phyloP scores from a whole-genome alignment of 2,113 vertebrate species.

The Bambusicola thoracicus region DNA sequence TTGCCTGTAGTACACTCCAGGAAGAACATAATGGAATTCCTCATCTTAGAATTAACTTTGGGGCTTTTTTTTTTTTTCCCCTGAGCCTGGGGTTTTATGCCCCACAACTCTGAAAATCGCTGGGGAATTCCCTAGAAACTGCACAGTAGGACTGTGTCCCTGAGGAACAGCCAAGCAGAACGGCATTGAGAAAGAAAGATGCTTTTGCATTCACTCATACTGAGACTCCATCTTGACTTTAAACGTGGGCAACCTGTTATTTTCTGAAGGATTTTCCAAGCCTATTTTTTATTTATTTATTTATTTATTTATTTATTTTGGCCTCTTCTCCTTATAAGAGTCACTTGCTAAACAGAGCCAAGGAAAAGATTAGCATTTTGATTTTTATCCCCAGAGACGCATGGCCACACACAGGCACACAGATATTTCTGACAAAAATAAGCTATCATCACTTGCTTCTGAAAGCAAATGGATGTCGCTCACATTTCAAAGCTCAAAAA shows the following conservation, averaged over 20 bases:
- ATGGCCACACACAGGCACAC: background rate
- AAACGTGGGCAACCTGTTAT: background rate
- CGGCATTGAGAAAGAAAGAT: background rate
- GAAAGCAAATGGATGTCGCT: background rate
- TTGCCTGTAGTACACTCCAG: background rate
- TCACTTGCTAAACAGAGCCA: background rate
- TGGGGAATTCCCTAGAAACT: background rate
- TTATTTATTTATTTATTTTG: background rate
- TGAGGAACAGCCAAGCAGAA: background rate
- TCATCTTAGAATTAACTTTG: background rate
- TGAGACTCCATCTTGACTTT: background rate
- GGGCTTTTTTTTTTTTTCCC: background rate
- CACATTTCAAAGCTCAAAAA: background rate
- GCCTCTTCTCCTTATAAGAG: background rate
- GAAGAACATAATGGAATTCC: background rate
- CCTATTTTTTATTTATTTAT: background rate
- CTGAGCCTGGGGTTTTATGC: background rate
- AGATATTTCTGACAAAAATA: background rate
- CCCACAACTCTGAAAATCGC: background rate
- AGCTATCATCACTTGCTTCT: background rate
- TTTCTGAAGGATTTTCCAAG: background rate
- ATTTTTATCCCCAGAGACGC: background rate
- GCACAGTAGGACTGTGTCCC: background rate
- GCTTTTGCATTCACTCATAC: background rate
- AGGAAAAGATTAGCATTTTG: background rate